phyloP scores from a whole-genome alignment of 1,140 invertebrate genomes.

The Drosophila busckii region DNA sequence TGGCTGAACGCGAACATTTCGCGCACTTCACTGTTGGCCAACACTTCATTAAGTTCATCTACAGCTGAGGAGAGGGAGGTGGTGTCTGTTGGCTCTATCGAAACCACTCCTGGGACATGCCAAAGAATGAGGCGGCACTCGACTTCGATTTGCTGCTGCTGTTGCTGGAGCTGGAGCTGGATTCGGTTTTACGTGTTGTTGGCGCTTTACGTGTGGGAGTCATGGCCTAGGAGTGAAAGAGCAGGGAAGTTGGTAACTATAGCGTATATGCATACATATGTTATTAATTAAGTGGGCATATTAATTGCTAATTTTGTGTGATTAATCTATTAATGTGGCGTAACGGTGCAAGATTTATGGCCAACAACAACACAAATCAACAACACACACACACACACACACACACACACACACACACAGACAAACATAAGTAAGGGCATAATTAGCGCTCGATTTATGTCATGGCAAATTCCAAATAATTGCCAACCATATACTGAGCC shows the following conservation, averaged over 20 bases:
- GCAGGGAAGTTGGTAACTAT: conserved; percentile 9
- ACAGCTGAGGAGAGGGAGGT: not conserved
- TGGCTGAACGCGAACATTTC: conserved; percentile 20
- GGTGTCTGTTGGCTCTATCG: conserved; percentile 44
- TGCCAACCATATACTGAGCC: no score
- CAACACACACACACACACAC: no score
- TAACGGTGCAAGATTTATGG: conserved; percentile 48
- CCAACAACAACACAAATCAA: conserved; percentile 31
- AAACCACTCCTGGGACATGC: conserved; percentile 90
- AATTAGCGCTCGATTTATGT: conserved; percentile 58
- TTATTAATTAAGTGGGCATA: conserved; percentile 67
- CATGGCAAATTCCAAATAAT: conserved; percentile 43
- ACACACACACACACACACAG: no score
- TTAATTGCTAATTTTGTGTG: conserved; percentile 60
- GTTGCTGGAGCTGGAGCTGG: no score
- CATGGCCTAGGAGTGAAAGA: conserved; percentile 3
- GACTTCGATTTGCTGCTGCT: conserved; percentile 59
- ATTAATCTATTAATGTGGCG: conserved; percentile 73
- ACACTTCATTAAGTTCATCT: conserved; percentile 45
- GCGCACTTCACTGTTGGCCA: conserved; percentile 45
- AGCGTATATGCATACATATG: conserved; percentile 22
- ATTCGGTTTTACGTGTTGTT: conserved; percentile 59
- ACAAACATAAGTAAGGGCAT: no score
- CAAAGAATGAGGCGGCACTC: conserved; percentile 87
- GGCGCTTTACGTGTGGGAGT: conserved; percentile 53